Conservation (phyloP, 2,113 vertebrate genomes). For the Halichoerus grypus region DNA sequence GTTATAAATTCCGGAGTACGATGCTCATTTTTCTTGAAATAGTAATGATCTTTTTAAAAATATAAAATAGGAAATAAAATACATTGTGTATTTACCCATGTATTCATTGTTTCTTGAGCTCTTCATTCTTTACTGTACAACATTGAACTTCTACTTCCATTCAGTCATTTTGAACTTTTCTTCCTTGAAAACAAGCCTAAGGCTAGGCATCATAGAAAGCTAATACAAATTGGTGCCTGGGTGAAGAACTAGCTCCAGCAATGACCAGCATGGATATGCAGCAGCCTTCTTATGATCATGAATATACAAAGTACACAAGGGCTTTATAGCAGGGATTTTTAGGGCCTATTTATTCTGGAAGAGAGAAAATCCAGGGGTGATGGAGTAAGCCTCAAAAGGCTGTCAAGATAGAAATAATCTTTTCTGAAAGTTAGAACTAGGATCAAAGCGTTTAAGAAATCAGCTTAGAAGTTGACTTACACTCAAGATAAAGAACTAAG, state of each 20-base stretch:
- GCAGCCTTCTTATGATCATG: background rate
- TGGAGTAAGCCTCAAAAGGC: conserved; percentile 21
- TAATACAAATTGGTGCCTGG: background rate
- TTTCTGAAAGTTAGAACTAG: conserved; percentile 57
- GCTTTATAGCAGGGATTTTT: conserved; percentile 44
- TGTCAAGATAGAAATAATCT: conserved; percentile 48
- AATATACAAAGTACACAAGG: background rate
- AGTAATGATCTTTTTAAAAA: background rate
- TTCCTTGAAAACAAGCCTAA: conserved; percentile 36
- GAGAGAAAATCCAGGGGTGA: conserved; percentile 43
- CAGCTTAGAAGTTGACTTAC: conserved; percentile 36
- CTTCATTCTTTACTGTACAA: conserved; percentile 34
- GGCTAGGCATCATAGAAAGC: background rate
- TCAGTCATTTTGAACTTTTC: background rate
- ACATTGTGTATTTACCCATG: background rate
- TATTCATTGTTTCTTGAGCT: background rate
- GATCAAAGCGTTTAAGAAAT: conserved; percentile 57
- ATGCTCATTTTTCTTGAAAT: conserved; percentile 38
- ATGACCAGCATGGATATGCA: background rate
- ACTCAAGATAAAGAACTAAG: conserved; percentile 14
- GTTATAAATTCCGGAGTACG: background rate
- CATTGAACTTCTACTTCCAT: conserved; percentile 24
- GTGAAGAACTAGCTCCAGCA: background rate
- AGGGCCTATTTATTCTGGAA: conserved; percentile 17
- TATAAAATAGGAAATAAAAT: background rate